Evolutionary conservation across 2,797 vertebrate genomes (phyloP), one percentile per base, ranked within the genome.

Genomic region (Halcyon smyrnensis): DNA sequence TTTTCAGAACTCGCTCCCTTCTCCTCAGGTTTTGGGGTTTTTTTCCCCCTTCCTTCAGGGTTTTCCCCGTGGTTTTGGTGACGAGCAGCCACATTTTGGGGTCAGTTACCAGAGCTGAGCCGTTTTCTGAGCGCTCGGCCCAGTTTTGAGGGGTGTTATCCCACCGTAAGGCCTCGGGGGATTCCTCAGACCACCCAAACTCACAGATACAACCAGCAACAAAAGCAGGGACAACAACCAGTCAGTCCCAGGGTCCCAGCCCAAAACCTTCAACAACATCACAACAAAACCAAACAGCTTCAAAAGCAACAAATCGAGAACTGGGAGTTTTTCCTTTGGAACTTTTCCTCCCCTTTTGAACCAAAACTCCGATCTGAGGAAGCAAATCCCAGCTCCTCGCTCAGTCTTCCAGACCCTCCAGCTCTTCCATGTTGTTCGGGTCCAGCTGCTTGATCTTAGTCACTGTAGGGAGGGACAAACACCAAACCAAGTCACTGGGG

Each of bases 401-500:
- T 98, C 94, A 97, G 32, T 79, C 93, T 54, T 96, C 95, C 17
- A 97, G 94, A 86, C 83, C 97, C 91, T 98, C 98, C 2, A 98
- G 96, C 64, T 97, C 97, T 3, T 98, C 97, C 84, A 98, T 89
- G 82, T 98, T 92, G 1, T 97, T 90, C 0, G 97, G 97, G 48
- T 98, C 84, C 15, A 98, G 84, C 30, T 96, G 93, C 85, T 96
- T 96, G 84, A 98, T 98, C 12, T 15, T 85, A 32, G 93, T 98
- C n/a, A 97, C 98, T 98, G 87, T 0, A 50, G 32, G 17, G 76
- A 83, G 83, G 11, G 23, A 9, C 6, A 62, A 34, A 43, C 18
- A 16, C 57, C 57, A n/a, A 43, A 14, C 12, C 34, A 21, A 45
- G 34, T 12, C 0, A 0, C 46, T 14, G 41, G 16, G 37, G 28